Percentiles rank a stretch among this genome's conserved stretches.
These are phyloP conservation scores for Pseudochirops cupreus DNA, from an alignment of 2,797 vertebrate genomes.

Conservation along the genomic window DNA sequence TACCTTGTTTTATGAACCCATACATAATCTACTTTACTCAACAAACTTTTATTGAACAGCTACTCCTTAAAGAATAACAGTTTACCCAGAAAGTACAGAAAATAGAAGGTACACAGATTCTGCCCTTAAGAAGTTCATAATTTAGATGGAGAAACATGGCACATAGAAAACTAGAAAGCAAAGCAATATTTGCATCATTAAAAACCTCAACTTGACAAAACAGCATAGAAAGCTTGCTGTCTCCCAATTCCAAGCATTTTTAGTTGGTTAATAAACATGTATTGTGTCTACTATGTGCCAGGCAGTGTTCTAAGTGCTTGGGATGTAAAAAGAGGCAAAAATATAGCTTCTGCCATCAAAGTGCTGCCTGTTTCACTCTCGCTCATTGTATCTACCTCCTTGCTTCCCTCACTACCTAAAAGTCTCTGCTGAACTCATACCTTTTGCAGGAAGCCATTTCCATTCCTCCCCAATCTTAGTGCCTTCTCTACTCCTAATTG, in stretches of 20 bases:
- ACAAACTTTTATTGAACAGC: not conserved
- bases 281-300: not conserved
- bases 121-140: not conserved
- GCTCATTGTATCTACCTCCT: not conserved
- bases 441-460: not conserved
- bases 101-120: not conserved
- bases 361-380: not conserved
- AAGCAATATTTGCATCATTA: not conserved
- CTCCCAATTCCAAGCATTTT: not conserved
- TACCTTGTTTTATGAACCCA: not conserved
- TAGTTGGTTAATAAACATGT: not conserved
- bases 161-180: not conserved
- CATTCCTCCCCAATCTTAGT: not conserved
- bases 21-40: not conserved
- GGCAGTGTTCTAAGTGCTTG: not conserved
- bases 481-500: not conserved
- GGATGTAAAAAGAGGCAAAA: not conserved
- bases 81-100: not conserved
- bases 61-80: not conserved
- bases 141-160: not conserved
- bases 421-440: not conserved
- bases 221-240: not conserved
- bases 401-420: not conserved
- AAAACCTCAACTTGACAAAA: not conserved
- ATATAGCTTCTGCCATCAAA: not conserved